Evolutionary conservation across 2,888 invertebrate genomes (phyloP).

Genomic region (Spodoptera picta): DNA sequence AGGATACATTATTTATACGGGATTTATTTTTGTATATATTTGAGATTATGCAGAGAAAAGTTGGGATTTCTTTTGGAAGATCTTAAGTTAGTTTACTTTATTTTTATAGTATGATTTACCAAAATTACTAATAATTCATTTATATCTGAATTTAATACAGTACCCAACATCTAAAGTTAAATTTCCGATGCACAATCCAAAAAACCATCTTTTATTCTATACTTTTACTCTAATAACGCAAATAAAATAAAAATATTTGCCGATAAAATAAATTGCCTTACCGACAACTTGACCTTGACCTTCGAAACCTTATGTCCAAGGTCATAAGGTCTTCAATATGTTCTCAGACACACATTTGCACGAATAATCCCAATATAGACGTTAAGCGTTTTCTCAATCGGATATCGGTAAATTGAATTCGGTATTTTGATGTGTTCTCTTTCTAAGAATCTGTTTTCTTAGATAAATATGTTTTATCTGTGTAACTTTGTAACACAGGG

Average conservation of each 20-base stretch:
- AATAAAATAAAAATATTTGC: constrained; percentile 39
- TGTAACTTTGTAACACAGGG: too few species aligned
- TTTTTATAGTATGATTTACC: background rate
- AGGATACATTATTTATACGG: background rate
- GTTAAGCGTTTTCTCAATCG: constrained; percentile 32
- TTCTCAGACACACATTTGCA: constrained; percentile 38
- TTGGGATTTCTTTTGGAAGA: too few species aligned
- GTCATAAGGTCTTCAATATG: constrained; percentile 30
- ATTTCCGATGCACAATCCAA: constrained; percentile 1
- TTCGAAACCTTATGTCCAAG: constrained; percentile 11
- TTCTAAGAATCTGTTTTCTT: constrained; percentile 15
- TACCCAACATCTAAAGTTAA: background rate
- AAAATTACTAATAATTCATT: background rate
- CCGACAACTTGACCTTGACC: constrained; percentile 27
- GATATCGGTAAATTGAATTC: constrained; percentile 37
- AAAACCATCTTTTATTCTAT: constrained; percentile 13
- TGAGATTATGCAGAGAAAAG: too few species aligned
- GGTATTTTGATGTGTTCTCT: constrained; percentile 30
- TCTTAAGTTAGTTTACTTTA: too few species aligned
- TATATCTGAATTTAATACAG: background rate
- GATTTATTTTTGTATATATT: too few species aligned
- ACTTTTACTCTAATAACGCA: constrained; percentile 16
- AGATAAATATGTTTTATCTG: constrained; percentile 1
- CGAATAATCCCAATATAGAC: constrained; percentile 41
- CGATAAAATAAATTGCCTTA: constrained; percentile 48